A percentile compares a stretch with the other conserved stretches of the same genome.
Evolutionary conservation across 92 coral and sea anemone species (phyloP).

Genomic region (Porites rus): DNA sequence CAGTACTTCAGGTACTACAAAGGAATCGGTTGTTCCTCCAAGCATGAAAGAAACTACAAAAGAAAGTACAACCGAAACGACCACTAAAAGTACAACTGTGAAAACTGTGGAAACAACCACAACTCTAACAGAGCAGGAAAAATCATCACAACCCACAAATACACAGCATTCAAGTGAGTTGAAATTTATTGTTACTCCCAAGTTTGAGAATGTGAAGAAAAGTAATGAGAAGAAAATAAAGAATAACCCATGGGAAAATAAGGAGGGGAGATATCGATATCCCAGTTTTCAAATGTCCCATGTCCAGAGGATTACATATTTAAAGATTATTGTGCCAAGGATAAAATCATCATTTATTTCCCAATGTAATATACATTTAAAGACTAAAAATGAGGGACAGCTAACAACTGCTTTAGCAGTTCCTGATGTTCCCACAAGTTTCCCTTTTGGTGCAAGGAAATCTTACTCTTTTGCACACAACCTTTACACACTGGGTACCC

Average conservation of each 20-base stretch:
- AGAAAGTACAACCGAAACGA: constrained; percentile 16
- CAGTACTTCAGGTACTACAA: not conserved
- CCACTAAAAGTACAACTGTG: constrained; percentile 31
- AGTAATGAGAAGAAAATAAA: not conserved
- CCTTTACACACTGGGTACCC: no score
- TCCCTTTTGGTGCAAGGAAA: no score
- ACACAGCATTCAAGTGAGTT: constrained; percentile 25
- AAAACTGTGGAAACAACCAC: constrained; percentile 42
- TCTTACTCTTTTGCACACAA: no score
- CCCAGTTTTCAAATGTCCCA: no score
- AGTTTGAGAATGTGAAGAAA: not conserved
- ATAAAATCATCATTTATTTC: no score
- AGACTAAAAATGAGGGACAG: no score
- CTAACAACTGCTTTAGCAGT: no score
- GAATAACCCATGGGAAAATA: not conserved
- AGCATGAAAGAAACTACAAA: not conserved
- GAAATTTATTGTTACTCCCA: not conserved
- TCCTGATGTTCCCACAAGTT: no score
- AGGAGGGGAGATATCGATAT: no score
- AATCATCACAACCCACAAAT: not conserved
- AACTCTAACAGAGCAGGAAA: constrained; percentile 15
- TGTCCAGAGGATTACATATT: no score
- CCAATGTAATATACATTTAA: no score
- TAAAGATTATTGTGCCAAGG: no score
- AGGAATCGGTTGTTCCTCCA: not conserved